phyloP scores from a whole-genome alignment of 2,113 vertebrate species.

The Donacobius atricapilla region DNA sequence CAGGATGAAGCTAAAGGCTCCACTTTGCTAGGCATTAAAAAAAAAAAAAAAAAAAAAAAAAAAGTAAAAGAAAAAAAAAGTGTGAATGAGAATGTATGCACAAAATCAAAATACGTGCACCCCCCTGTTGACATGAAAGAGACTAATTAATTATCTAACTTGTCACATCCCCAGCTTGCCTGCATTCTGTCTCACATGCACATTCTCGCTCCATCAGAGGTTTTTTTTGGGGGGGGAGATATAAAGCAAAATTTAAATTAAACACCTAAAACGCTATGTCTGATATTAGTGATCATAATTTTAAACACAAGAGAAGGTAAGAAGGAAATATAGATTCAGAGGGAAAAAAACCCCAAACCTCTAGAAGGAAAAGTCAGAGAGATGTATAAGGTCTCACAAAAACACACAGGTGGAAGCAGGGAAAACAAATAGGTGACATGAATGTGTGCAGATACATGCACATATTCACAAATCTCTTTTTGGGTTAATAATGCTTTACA shows the following conservation, averaged over 20 bases:
- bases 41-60: neutral
- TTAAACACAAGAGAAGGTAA: neutral
- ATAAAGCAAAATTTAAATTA: constrained; percentile 35
- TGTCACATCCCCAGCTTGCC: constrained; percentile 31
- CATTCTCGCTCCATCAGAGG: neutral
- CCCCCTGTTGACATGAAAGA: constrained; percentile 34
- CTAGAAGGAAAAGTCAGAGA: neutral
- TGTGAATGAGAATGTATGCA: constrained; percentile 48
- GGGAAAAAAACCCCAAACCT: neutral
- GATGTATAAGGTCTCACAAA: neutral
- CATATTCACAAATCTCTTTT: neutral
- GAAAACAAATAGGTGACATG: neutral
- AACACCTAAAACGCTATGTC: neutral
- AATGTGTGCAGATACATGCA: too few relatives aligned
- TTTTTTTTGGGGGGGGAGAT: neutral
- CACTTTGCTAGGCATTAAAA: neutral
- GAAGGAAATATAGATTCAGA: neutral
- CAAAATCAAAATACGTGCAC: constrained; percentile 31
- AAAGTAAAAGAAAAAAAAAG: neutral
- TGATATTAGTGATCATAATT: neutral
- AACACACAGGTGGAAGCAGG: neutral
- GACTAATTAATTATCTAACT: constrained; percentile 58
- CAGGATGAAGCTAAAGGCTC: constrained; percentile 5
- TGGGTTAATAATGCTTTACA: neutral
- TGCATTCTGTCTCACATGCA: neutral